Conservation (phyloP, 2,888 invertebrate genomes). For the Elysia crispata region DNA sequence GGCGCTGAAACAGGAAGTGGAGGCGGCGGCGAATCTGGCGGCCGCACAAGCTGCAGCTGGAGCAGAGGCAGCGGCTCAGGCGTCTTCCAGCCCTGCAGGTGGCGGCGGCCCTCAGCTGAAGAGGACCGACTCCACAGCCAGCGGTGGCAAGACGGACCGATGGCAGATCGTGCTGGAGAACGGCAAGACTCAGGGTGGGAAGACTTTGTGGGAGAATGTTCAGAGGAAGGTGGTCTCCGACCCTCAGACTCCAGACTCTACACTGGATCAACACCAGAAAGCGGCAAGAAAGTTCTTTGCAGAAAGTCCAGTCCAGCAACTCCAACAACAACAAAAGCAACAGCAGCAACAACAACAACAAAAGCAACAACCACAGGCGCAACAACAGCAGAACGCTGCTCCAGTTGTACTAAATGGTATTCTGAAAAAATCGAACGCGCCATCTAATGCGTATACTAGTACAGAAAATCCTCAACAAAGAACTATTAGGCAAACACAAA, state of each 20-base stretch:
- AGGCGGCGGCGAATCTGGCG: neutral
- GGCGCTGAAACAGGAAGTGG: neutral
- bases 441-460: neutral
- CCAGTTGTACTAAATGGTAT: constrained; percentile 37
- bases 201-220: constrained; percentile 48
- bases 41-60: neutral
- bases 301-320: too few species aligned
- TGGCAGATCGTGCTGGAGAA: constrained; percentile 43
- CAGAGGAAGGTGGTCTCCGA: constrained; percentile 46
- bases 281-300: too few species aligned
- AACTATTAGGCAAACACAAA: neutral
- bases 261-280: constrained; percentile 10
- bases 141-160: constrained; percentile 14
- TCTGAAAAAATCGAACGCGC: constrained; percentile 29
- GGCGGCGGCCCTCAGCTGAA: neutral
- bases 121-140: constrained; percentile 41
- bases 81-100: neutral
- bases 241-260: constrained; percentile 42
- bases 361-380: constrained; percentile 2
- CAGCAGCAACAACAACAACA: too few species aligned
- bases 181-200: constrained; percentile 24
- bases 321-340: too few species aligned
- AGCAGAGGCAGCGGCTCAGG: neutral
- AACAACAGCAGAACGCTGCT: neutral
- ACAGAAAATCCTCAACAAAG: neutral